Percentiles rank a stretch among this genome's conserved stretches.
phyloP scores from a whole-genome alignment of 1,140 invertebrate genomes.

The Belonocnema kinseyi region DNA sequence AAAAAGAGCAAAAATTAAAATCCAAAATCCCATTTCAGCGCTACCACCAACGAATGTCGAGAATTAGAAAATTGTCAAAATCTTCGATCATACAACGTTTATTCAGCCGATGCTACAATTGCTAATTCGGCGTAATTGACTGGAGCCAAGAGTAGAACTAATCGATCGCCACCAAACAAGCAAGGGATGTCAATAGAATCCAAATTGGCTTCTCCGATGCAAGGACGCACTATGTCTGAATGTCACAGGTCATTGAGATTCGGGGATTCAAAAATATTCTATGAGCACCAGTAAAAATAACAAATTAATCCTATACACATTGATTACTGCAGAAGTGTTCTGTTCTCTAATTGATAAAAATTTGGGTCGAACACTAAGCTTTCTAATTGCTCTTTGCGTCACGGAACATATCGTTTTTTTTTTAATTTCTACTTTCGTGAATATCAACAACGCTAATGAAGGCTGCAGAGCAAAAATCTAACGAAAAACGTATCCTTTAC shows the following conservation, averaged over 20 bases:
- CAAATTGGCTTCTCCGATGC: slow-evolving; percentile 30
- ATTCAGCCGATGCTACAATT: neutral
- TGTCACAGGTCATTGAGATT: slow-evolving; percentile 36
- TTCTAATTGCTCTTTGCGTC: slow-evolving; percentile 10
- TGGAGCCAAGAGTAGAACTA: neutral
- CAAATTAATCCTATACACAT: neutral
- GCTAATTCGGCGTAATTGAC: neutral
- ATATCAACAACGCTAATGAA: neutral
- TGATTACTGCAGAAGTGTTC: neutral
- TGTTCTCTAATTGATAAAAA: neutral
- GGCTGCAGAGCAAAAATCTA: neutral
- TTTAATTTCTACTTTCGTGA: neutral
- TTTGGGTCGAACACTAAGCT: neutral
- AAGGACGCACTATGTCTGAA: slow-evolving; percentile 40
- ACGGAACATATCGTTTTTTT: neutral
- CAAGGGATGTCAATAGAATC: slow-evolving; percentile 22
- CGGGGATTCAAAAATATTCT: neutral
- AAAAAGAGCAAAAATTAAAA: too few relatives aligned
- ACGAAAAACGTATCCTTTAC: too few relatives aligned
- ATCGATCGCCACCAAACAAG: slow-evolving; percentile 10
- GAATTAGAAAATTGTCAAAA: too few relatives aligned
- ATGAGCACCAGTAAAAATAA: neutral
- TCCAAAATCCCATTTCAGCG: too few relatives aligned
- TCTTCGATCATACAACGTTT: too few relatives aligned
- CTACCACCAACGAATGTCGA: too few relatives aligned